Percentiles rank a stretch among this genome's conserved stretches.
Conservation (phyloP, 2,888 invertebrate genomes). For the Pilophorus perplexus region DNA sequence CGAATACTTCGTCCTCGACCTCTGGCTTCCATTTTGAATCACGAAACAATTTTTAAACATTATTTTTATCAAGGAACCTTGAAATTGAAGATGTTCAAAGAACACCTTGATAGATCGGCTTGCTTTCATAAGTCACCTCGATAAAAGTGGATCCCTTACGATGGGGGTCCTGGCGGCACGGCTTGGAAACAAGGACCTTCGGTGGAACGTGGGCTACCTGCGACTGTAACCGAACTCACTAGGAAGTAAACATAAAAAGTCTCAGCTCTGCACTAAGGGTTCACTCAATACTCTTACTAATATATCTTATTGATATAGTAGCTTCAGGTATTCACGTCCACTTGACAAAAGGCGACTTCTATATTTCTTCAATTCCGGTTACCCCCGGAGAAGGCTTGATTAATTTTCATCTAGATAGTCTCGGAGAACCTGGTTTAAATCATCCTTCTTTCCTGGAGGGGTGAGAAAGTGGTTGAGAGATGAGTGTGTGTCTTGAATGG, state of each 20-base stretch:
- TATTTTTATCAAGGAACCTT: too few species aligned
- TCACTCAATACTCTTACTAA: slow-evolving; percentile 37
- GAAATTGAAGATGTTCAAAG: too few species aligned
- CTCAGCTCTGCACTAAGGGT: slow-evolving; percentile 26
- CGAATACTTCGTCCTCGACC: too few species aligned
- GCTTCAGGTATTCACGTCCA: slow-evolving; percentile 28
- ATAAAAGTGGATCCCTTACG: background rate
- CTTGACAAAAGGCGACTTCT: slow-evolving; percentile 34
- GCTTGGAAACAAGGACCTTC: background rate
- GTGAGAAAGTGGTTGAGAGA: too few species aligned
- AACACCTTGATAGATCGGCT: too few species aligned
- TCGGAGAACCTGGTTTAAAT: slow-evolving; percentile 25
- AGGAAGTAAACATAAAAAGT: slow-evolving; percentile 35
- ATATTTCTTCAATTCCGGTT: slow-evolving; percentile 29
- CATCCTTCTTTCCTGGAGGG: too few species aligned
- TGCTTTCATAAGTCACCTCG: background rate
- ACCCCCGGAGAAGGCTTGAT: slow-evolving; percentile 25
- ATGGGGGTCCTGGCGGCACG: background rate
- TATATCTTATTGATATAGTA: slow-evolving; percentile 39
- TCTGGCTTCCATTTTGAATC: too few species aligned
- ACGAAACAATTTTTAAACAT: too few species aligned
- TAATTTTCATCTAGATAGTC: slow-evolving; percentile 37
- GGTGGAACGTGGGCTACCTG: slow-evolving; percentile 22
- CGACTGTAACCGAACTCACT: slow-evolving; percentile 1
- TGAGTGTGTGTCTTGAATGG: too few species aligned